Conservation (phyloP, 2,888 invertebrate species). For the Micropterix aruncella region DNA sequence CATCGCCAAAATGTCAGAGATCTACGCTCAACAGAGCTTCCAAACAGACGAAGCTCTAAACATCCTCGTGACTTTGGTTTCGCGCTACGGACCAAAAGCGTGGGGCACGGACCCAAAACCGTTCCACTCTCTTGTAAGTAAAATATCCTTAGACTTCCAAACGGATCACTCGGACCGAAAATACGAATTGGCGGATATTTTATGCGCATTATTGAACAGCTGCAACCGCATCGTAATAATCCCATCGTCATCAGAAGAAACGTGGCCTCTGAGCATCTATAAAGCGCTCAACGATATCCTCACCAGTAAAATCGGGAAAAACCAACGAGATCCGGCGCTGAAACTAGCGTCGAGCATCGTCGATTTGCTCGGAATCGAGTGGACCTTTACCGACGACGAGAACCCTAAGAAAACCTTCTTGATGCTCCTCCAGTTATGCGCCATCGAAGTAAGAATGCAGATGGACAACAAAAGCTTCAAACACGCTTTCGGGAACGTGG, state of each 20-base stretch:
- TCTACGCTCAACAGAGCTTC: conserved; percentile 77
- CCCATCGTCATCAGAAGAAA: conserved; percentile 51
- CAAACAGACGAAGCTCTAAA: conserved; percentile 81
- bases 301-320: conserved; percentile 73
- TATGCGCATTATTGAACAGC: conserved; percentile 60
- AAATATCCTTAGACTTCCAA: conserved; percentile 76
- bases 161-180: conserved; percentile 80
- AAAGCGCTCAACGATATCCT: conserved; percentile 74
- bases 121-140: conserved; percentile 69
- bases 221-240: conserved; percentile 53
- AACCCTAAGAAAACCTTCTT: conserved; percentile 73
- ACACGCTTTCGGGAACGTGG: conserved; percentile 60
- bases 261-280: conserved; percentile 71
- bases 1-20: conserved; percentile 69
- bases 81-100: conserved; percentile 53
- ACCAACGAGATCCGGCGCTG: conserved; percentile 79
- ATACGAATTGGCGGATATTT: conserved; percentile 73
- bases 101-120: conserved; percentile 70
- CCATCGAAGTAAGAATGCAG: conserved; percentile 90
- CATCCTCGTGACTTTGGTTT: conserved; percentile 61
- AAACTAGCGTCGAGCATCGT: conserved; percentile 69
- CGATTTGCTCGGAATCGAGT: conserved; percentile 71
- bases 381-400: conserved; percentile 68
- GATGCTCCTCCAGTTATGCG: conserved; percentile 69
- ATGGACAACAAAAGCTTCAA: conserved; percentile 76